phyloP scores from a whole-genome alignment of 1,140 invertebrate species.

The Tenebrio molitor region DNA sequence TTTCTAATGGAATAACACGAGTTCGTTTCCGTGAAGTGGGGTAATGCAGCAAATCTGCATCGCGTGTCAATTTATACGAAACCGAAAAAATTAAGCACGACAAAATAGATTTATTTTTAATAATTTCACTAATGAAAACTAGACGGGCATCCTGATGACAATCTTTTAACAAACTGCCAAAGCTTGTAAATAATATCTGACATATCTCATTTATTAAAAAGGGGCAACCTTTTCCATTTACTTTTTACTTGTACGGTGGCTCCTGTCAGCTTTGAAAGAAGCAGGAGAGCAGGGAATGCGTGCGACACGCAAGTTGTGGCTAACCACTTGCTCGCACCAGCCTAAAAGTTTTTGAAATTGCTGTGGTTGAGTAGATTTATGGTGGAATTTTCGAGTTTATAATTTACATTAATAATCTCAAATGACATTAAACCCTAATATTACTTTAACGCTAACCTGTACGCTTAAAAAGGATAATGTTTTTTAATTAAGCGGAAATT shows the following conservation, averaged over 20 bases:
- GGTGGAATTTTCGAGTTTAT: slow-evolving; percentile 10
- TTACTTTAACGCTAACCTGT: neutral
- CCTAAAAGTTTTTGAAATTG: slow-evolving; percentile 24
- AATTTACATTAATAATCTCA: slow-evolving; percentile 29
- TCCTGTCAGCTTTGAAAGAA: neutral
- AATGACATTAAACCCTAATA: slow-evolving; percentile 8
- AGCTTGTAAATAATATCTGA: too few species aligned
- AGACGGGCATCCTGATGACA: too few species aligned
- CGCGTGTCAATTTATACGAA: too few species aligned
- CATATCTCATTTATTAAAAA: neutral
- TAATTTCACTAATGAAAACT: too few species aligned
- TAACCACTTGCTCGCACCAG: slow-evolving; percentile 14
- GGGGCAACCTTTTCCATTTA: neutral
- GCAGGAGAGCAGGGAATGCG: slow-evolving; percentile 2
- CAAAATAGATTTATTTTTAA: too few species aligned
- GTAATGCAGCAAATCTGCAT: too few species aligned
- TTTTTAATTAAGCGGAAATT: too few species aligned
- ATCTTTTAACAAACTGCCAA: too few species aligned
- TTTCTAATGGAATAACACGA: too few species aligned
- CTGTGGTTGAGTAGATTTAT: slow-evolving; percentile 14
- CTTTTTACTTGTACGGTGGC: neutral
- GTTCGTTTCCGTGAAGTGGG: too few species aligned
- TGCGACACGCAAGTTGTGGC: slow-evolving; percentile 20
- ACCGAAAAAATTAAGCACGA: too few species aligned
- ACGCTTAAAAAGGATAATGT: too few species aligned